Percentiles rank a stretch among this genome's conserved stretches.
Conservation (phyloP, 2,888 invertebrate species). For the Anodontia alba region DNA sequence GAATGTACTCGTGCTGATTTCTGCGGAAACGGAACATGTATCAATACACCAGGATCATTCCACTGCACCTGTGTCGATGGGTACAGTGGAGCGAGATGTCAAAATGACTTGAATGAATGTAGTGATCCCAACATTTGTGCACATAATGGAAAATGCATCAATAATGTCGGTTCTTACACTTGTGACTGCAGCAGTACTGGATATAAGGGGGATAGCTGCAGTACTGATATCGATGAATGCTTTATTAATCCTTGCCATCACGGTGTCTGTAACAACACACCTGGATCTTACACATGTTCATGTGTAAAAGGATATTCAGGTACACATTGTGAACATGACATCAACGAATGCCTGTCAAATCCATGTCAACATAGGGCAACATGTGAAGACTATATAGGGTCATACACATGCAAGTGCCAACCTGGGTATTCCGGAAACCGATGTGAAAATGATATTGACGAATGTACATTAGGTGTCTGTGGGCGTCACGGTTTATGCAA, state of each 20-base stretch:
- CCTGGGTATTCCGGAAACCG: background rate
- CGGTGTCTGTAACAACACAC: background rate
- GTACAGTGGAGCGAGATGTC: background rate
- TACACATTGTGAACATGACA: background rate
- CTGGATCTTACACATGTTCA: background rate
- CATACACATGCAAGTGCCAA: background rate
- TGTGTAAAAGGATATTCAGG: background rate
- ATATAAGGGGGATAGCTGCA: background rate
- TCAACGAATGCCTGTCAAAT: background rate
- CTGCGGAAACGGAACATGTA: background rate
- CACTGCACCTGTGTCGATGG: background rate
- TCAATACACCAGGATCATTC: background rate
- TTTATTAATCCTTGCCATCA: background rate
- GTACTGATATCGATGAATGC: background rate
- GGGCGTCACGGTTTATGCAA: background rate
- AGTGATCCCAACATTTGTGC: background rate
- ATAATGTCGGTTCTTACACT: background rate
- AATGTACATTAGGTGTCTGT: background rate
- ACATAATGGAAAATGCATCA: background rate
- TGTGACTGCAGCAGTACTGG: background rate
- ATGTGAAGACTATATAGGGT: background rate
- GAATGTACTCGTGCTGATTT: background rate
- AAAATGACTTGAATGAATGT: background rate
- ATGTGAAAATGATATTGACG: background rate
- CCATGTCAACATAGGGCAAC: background rate